Conservation (phyloP, 1,140 invertebrate species). For the Paracyclopina nana region DNA sequence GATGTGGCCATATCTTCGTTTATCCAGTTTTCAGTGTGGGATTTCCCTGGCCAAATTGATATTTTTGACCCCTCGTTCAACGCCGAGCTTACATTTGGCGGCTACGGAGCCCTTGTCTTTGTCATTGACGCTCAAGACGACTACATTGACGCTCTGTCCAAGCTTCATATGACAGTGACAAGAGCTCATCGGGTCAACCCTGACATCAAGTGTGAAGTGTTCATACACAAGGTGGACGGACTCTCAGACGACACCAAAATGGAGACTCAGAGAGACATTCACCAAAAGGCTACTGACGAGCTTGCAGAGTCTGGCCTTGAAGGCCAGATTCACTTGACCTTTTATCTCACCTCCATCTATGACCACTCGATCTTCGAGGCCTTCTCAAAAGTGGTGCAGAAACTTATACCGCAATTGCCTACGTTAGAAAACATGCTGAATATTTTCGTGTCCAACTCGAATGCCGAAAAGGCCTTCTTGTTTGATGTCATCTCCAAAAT, state of each 20-base stretch:
- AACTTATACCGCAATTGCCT: constrained; percentile 88
- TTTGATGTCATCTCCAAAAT: constrained; percentile 66
- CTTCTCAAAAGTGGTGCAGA: constrained; percentile 98
- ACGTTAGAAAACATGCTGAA: constrained; percentile 96
- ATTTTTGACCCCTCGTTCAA: constrained; percentile 92
- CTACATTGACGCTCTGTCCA: constrained; percentile 82
- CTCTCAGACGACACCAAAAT: constrained; percentile 97
- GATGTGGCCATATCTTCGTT: constrained; percentile 91
- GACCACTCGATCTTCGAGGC: constrained; percentile 99
- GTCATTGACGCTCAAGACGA: constrained; percentile 99
- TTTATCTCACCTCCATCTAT: constrained; percentile 96
- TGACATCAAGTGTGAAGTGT: constrained; percentile 92
- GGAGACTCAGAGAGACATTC: constrained; percentile 93
- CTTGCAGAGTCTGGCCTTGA: constrained; percentile 56
- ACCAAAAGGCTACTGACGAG: constrained; percentile 87
- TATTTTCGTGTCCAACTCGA: constrained; percentile 78
- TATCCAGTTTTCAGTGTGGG: constrained; percentile 99
- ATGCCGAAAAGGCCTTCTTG: constrained; percentile 44
- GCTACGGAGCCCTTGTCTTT: constrained; percentile 88
- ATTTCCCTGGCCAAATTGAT: constrained; percentile 96
- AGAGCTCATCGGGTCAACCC: constrained; percentile 91
- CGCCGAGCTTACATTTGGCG: constrained; percentile 80
- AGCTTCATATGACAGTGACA: constrained; percentile 73
- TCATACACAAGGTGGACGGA: constrained; percentile 96
- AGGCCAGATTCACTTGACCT: constrained; percentile 58